phyloP scores from a whole-genome alignment of 2,113 vertebrate genomes.

The Psittacus erithacus region DNA sequence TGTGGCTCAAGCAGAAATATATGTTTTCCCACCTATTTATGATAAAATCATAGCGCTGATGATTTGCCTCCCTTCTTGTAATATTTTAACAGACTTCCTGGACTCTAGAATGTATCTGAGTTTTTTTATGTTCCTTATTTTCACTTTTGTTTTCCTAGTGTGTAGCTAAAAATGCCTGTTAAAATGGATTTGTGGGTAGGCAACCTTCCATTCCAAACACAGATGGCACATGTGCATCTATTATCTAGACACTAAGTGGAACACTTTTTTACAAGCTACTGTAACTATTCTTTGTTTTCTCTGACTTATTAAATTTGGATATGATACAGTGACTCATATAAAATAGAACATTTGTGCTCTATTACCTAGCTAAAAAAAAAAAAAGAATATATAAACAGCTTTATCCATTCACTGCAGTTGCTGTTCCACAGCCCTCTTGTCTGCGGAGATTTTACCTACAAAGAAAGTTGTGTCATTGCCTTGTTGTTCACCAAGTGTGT shows the following conservation, averaged over 20 bases:
- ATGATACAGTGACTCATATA: background rate
- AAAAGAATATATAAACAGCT: background rate
- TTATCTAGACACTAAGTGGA: slow-evolving; percentile 33
- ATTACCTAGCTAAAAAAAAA: background rate
- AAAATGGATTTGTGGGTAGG: slow-evolving; percentile 12
- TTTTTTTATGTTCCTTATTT: background rate
- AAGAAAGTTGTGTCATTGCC: background rate
- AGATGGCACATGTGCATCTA: slow-evolving; percentile 30
- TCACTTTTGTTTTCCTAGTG: background rate
- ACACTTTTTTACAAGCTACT: background rate
- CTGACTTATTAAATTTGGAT: background rate
- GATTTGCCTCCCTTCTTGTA: background rate
- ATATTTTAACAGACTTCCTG: background rate
- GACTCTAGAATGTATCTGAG: background rate
- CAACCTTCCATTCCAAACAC: slow-evolving; percentile 26
- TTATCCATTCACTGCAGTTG: background rate
- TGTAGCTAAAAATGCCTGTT: slow-evolving; percentile 25
- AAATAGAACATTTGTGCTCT: background rate
- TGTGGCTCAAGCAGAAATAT: background rate
- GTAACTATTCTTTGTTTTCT: background rate
- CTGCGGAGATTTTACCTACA: background rate
- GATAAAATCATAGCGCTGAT: background rate
- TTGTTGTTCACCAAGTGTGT: background rate
- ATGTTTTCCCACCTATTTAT: background rate
- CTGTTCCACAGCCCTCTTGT: background rate